These are phyloP conservation scores for Plutomurus gul DNA, from an alignment of 1,140 invertebrate species.

Conservation along the genomic window DNA sequence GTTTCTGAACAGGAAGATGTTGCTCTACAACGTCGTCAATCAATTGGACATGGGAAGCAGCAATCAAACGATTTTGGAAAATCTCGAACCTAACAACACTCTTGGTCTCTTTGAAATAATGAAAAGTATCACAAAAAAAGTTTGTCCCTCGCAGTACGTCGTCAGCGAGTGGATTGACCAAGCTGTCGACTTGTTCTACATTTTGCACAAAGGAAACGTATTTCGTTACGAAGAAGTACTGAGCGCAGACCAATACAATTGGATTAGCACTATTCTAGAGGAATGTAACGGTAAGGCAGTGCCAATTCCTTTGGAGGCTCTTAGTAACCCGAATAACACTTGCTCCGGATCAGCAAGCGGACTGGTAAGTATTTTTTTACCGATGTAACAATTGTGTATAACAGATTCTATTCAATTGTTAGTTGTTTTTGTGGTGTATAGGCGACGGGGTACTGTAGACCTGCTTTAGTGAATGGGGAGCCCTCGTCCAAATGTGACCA, in stretches of 20 bases:
- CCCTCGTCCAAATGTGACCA: background rate
- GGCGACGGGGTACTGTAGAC: conserved; percentile 35
- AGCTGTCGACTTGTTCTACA: conserved; percentile 37
- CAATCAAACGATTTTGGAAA: background rate
- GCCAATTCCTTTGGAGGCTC: background rate
- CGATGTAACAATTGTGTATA: background rate
- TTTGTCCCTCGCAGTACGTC: conserved; percentile 36
- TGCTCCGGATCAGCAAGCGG: background rate
- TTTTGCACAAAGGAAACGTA: conserved; percentile 44
- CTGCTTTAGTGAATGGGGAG: background rate
- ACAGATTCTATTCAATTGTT: background rate
- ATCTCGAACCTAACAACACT: conserved; percentile 33
- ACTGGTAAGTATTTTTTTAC: background rate
- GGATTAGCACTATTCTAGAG: conserved; percentile 38
- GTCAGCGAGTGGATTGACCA: conserved; percentile 33
- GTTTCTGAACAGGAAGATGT: conserved; percentile 40
- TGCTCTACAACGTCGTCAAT: conserved; percentile 38
- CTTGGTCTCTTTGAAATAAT: conserved; percentile 33
- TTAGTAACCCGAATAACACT: background rate
- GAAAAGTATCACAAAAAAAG: conserved; percentile 31
- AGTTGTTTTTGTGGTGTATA: background rate
- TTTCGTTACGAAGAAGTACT: conserved; percentile 44
- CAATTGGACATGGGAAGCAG: background rate
- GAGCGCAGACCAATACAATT: background rate
- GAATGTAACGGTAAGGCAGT: background rate